phyloP scores from a whole-genome alignment of 2,113 vertebrate genomes.

The Rhegmatorhina hoffmannsi region DNA sequence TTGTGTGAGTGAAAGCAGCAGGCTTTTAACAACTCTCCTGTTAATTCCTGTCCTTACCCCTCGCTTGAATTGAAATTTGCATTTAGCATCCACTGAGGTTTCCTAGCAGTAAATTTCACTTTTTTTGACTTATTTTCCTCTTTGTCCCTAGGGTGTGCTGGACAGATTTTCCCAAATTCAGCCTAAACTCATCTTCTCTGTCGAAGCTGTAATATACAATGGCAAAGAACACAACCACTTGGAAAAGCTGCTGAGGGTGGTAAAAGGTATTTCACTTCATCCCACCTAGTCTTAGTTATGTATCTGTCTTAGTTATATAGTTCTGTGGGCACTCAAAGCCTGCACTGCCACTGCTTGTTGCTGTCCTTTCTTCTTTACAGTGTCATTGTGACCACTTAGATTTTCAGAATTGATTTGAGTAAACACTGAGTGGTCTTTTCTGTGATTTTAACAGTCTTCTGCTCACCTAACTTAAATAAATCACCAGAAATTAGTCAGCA shows the following conservation, averaged over 20 bases:
- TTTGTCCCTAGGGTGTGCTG: constrained; percentile 84
- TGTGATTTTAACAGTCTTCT: not conserved
- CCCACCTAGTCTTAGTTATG: not conserved
- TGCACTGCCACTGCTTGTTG: not conserved
- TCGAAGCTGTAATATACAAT: constrained; percentile 93
- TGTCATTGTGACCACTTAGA: not conserved
- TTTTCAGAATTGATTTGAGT: not conserved
- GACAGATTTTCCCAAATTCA: constrained; percentile 97
- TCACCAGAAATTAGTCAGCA: not conserved
- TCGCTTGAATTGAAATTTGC: not conserved
- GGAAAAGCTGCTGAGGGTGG: constrained; percentile 90
- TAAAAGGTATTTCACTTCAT: constrained; percentile 80
- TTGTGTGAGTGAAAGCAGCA: not conserved
- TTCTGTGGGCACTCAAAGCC: not conserved
- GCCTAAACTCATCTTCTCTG: constrained; percentile 94
- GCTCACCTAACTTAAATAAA: not conserved
- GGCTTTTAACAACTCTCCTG: not conserved
- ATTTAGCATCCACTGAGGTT: not conserved
- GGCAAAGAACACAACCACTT: constrained; percentile 89
- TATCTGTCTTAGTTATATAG: not conserved
- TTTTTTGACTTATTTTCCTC: not conserved
- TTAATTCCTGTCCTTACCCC: not conserved
- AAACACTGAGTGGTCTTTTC: not conserved
- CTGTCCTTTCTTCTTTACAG: not conserved
- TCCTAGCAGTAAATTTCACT: not conserved